Conservation (phyloP, 2,113 vertebrate species). For the Mirounga angustirostris region DNA sequence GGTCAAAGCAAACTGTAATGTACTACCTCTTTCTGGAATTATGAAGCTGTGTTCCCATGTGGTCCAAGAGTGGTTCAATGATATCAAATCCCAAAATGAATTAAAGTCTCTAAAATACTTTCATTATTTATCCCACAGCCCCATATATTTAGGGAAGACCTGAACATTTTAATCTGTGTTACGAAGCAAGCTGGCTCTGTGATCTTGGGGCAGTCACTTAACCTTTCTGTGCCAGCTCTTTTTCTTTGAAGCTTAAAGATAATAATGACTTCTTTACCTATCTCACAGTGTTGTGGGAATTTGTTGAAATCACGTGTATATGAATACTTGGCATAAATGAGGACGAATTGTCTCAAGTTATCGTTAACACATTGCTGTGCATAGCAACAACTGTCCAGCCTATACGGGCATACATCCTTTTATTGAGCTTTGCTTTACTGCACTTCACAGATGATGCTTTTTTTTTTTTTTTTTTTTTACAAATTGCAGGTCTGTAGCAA, state of each 20-base stretch:
- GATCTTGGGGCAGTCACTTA: background rate
- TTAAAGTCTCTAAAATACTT: background rate
- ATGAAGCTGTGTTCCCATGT: background rate
- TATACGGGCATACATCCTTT: background rate
- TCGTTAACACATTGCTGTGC: background rate
- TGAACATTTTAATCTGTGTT: background rate
- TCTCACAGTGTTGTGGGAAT: background rate
- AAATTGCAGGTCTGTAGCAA: background rate
- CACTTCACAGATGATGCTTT: background rate
- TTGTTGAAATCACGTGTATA: background rate
- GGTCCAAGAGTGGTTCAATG: background rate
- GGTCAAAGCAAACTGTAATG: constrained; percentile 7
- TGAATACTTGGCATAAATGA: background rate
- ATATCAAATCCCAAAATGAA: constrained; percentile 56
- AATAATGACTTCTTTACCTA: background rate
- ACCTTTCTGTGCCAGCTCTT: background rate
- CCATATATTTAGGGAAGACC: background rate
- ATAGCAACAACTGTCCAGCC: background rate
- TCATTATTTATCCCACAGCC: background rate
- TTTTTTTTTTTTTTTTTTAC: background rate
- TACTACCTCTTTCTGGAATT: background rate
- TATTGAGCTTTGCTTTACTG: background rate
- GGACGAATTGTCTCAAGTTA: background rate
- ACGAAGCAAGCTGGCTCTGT: background rate
- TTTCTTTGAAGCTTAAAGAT: background rate